These are phyloP conservation scores for Alligator mississippiensis DNA, from an alignment of 2,113 vertebrate species.

Conservation along the genomic window DNA sequence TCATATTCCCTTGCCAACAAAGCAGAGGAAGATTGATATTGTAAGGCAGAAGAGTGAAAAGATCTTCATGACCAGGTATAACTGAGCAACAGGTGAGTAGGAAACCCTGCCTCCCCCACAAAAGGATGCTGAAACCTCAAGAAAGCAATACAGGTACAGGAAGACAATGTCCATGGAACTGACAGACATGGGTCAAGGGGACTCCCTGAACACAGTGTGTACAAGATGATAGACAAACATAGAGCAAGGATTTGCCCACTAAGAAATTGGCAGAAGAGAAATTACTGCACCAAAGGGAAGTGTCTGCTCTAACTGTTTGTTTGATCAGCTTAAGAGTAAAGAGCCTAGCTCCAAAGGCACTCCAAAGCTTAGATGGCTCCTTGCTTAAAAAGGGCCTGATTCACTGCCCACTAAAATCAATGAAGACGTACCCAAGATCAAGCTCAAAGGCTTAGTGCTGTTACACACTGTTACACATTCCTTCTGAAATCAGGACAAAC, in stretches of 20 bases:
- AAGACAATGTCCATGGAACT: neutral
- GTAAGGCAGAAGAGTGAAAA: neutral
- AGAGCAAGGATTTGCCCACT: neutral
- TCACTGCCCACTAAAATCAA: neutral
- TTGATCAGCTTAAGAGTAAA: neutral
- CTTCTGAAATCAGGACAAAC: neutral
- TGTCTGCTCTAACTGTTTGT: neutral
- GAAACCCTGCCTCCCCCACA: fast-evolving
- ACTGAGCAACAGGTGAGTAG: neutral
- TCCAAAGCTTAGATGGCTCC: neutral
- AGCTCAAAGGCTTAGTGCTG: neutral
- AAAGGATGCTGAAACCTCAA: neutral
- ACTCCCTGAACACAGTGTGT: neutral
- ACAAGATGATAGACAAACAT: neutral
- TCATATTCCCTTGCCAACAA: fast-evolving
- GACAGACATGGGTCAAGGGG: too few species aligned
- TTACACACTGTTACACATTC: fast-evolving
- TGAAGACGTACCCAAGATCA: fast-evolving
- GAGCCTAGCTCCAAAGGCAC: neutral
- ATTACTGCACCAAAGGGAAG: neutral
- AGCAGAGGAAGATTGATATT: neutral
- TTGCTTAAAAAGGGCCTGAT: neutral
- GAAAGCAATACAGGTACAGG: too few species aligned
- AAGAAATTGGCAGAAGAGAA: neutral
- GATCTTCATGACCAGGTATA: neutral